Base-by-base conservation (phyloP, 1,140 invertebrate genomes). In the Probaryconus sp. region DNA sequence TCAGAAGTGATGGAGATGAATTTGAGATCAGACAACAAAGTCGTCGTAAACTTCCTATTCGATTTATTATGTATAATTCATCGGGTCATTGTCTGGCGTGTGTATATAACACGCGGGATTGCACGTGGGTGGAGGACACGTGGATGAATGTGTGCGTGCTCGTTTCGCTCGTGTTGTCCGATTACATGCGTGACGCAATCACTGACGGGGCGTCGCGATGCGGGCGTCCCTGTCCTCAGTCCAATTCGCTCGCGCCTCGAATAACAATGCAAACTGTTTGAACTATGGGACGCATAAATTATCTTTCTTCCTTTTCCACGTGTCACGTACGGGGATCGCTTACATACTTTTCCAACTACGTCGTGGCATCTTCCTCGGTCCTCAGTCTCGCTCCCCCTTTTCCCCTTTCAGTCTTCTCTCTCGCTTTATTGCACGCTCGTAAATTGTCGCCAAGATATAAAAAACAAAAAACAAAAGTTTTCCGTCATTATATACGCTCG, bases 61-160 rank as follows among this genome's bases (percentile, higher is more conserved):
- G 48, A 51, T 71, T 71, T 56, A 71, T 76, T 67, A 76, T 76
- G 61, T 24, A 71, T 76, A 71, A 76, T 71, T 76, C 73, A 76
- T 76, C 42, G 61, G 14, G 55, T 5, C 56, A 70, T 76, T 76
- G 63, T 71, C 30, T 35, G 40, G 42, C 30, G 26, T 24, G 38
- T 28, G 45, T 6, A 48, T 14, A 16, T n/a, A 31, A 55, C 48
- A 53, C 51, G 63, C 45, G 43, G 53, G 20, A 6, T 20, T 11
- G 40, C 48, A 64, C 60, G 60, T 76, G 65, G 65, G 65, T 58
- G 40, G 53, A 7, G 40, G 64, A 40, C 43, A 65, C 47, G 55
- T 60, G 48, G 33, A 38, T 2, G 21, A 5, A 26, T 48, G 40
- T 51, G 35, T 71, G 28, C 10, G 51, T 30, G 51, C 42, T 58